Evolutionary conservation across 2,888 invertebrate genomes (phyloP).

Genomic region (Drosophila rubida): DNA sequence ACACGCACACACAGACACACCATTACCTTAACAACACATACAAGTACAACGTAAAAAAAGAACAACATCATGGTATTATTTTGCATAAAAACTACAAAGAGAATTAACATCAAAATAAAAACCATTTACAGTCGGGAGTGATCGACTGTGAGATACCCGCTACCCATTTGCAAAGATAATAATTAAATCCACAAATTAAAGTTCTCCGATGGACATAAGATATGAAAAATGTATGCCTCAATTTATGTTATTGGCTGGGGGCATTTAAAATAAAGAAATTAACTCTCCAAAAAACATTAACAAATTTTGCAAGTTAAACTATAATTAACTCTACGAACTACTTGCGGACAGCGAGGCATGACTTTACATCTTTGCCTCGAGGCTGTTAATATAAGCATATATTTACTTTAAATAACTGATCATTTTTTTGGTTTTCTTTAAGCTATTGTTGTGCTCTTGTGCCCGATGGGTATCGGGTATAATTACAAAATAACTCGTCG

Average conservation of each 20-base stretch:
- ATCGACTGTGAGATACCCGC: not conserved
- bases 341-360: too few relatives aligned
- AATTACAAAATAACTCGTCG: constrained; percentile 8
- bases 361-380: too few relatives aligned
- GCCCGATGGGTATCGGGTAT: not conserved
- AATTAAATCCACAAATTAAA: too few relatives aligned
- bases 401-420: too few relatives aligned
- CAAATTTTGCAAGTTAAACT: too few relatives aligned
- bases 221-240: too few relatives aligned
- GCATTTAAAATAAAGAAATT: too few relatives aligned
- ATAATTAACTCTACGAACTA: not conserved
- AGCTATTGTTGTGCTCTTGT: not conserved
- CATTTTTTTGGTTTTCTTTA: not conserved
- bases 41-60: constrained; percentile 36
- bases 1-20: constrained; percentile 13
- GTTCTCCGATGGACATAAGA: too few relatives aligned
- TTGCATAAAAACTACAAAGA: constrained; percentile 18
- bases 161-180: too few relatives aligned
- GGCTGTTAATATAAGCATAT: too few relatives aligned
- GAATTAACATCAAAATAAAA: constrained; percentile 6
- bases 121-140: not conserved
- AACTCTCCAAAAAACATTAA: too few relatives aligned
- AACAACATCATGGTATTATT: constrained; percentile 15
- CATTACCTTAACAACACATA: constrained; percentile 15
- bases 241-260: too few relatives aligned